Evolutionary conservation across 2,797 vertebrate genomes (phyloP).

Genomic region (Yasuhikotakia modesta): DNA sequence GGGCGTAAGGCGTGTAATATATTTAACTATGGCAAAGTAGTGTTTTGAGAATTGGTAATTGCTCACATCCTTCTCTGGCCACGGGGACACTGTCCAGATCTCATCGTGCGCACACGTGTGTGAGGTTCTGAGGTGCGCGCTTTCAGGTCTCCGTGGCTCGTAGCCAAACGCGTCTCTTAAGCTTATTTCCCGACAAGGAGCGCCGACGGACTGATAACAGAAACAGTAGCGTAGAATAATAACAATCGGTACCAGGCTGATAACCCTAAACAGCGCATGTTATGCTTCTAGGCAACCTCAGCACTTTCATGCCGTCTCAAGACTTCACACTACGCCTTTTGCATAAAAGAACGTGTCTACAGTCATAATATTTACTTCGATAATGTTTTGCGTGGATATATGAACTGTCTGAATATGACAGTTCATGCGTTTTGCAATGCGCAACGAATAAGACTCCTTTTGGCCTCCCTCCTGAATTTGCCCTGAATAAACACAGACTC

Average conservation of each 20-base stretch:
- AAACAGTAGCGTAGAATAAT: slow-evolving; percentile 59
- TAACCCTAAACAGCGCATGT: slow-evolving; percentile 1
- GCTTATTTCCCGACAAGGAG: slow-evolving; percentile 56
- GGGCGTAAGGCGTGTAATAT: slow-evolving; percentile 81
- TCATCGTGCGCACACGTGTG: slow-evolving; percentile 51
- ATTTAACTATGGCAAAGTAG: slow-evolving; percentile 84
- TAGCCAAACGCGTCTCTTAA: slow-evolving; percentile 41
- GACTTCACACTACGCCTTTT: slow-evolving; percentile 71
- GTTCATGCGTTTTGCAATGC: slow-evolving; percentile 61
- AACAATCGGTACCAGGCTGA: slow-evolving; percentile 41
- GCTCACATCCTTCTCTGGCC: slow-evolving; percentile 88
- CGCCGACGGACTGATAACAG: slow-evolving; percentile 56
- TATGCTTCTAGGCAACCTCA: not conserved
- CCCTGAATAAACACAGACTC: slow-evolving; percentile 52
- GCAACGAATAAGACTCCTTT: slow-evolving; percentile 68
- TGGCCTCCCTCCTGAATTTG: slow-evolving; percentile 65
- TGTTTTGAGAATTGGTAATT: slow-evolving; percentile 91
- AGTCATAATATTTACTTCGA: slow-evolving; percentile 77
- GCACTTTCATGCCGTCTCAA: slow-evolving; percentile 1
- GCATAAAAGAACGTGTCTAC: slow-evolving; percentile 66
- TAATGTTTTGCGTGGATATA: slow-evolving; percentile 72
- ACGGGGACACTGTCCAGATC: slow-evolving; percentile 84
- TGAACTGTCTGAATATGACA: slow-evolving; percentile 64
- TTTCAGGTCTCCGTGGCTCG: slow-evolving; percentile 41
- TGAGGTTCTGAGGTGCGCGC: slow-evolving; percentile 31